Evolutionary conservation across 2,113 vertebrate genomes (phyloP), one percentile per base, ranked within the genome.

Genomic region (Anarhynchus alexandrinus): DNA sequence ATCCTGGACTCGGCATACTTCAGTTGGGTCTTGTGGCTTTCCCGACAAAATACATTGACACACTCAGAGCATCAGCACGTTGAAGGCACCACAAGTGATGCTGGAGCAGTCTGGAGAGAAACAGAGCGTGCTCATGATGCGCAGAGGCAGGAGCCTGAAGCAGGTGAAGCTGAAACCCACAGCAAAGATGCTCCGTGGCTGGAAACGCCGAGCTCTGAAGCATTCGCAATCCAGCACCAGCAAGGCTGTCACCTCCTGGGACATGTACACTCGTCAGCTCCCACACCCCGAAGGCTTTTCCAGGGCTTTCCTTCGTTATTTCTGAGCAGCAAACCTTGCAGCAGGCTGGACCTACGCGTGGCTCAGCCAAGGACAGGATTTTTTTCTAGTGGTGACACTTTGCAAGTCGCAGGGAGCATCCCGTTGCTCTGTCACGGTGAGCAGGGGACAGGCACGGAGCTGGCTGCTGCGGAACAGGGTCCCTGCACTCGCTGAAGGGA

Each of bases 1-100:
- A 55, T 7, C 22, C 86, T 2, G 0, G 27, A 27, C 21, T 29
- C 29, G 0, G 4, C 26, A 61, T 5, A 5, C 30, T 49, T 58
- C 0, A 0, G 38, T 20, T 25, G 26, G 27, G 43, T 55, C 65
- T 29, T 30, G 16, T 5, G 21, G 38, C 20, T 67, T 64, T 64
- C 34, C 42, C 2, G 0, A 20, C 18, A 36, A 61, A 69, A 77
- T 12, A 47, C 30, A n/a, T 3, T 0, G 1, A 13, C 42, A 61
- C 1, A 6, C 59, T 58, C 26, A 19, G 72, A 29, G 16, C 32
- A 45, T 7, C 30, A 25, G 45, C 25, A n/a, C 2, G 3, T 6
- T 20, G 30, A 76, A 67, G 64, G 65, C 27, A 62, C 21, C 43
- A 34, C 0, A 1, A 54, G 34, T 8, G 34, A 34, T 1, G 3